Base-by-base conservation (phyloP, 2,113 vertebrate genomes). In the Nansenia antarctica region DNA sequence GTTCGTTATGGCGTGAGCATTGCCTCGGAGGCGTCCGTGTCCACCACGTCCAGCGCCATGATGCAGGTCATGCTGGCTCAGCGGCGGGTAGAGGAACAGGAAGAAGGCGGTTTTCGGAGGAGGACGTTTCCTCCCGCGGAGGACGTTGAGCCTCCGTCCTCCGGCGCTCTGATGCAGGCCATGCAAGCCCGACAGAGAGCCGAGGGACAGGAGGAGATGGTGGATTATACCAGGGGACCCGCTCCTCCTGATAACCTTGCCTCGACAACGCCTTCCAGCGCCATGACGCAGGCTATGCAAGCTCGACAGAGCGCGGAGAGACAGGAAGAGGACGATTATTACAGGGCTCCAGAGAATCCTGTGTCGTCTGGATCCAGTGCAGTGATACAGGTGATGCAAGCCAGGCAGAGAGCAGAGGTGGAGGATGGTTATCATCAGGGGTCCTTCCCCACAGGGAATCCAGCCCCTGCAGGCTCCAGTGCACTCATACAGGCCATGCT, bases 401-500 rank as follows among this genome's bases (percentile, higher is more conserved):
- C 83, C 73, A 80, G 86, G 27, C 74, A 81, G 74, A 74, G 61
- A 52, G 84, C 79, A 8, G 80, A 83, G 63, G 73, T 79, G 32
- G 74, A 85, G 32, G 63, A 37, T n/a, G n/a, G n/a, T 60, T 31
- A n/a, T 52, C 67, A 62, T 5, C 52, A 62, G 72, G 53, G 6
- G n/a, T 30, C 74, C 63, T 65, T 32, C 67, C 2, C 20, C 54
- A 22, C 77, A 78, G 54, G n/a, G n/a, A 73, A 76, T 68, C 18
- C 35, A 3, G 69, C 47, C 9, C 62, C 73, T 1, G 1, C 80
- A 11, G 65, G 77, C 9, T 85, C 89, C 42, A 90, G 85, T 24
- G 87, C 90, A 24, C 87, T 92, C n/a, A 88, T 90, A 63, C 89
- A 89, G 80, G 90, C 90, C 59, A 90, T 92, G 88, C 55, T 90